Evolutionary conservation across 2,797 vertebrate genomes (phyloP).

Genomic region (Columba guinea): DNA sequence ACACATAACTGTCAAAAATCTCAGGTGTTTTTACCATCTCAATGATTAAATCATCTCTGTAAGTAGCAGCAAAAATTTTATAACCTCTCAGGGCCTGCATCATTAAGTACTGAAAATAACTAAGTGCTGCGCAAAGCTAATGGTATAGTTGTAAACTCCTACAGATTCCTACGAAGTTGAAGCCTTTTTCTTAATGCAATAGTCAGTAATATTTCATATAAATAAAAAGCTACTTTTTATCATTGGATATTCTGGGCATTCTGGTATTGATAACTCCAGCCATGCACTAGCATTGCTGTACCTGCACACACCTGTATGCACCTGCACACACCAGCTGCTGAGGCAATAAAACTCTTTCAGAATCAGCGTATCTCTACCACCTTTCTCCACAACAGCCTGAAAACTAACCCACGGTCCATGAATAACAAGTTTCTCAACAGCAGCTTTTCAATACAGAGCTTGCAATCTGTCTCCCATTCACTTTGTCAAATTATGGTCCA

Average conservation of each 20-base stretch:
- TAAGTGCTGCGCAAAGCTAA: slow-evolving; percentile 42
- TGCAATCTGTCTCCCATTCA: slow-evolving; percentile 55
- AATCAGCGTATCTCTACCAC: background rate
- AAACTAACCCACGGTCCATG: slow-evolving; percentile 8
- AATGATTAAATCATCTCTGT: slow-evolving; percentile 43
- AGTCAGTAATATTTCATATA: background rate
- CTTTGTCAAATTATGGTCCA: slow-evolving; percentile 56
- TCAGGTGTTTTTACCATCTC: slow-evolving; percentile 27
- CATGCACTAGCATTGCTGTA: background rate
- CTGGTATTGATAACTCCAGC: background rate
- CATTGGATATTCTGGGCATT: background rate
- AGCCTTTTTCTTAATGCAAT: background rate
- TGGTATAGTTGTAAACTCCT: slow-evolving; percentile 33
- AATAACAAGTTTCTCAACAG: slow-evolving; percentile 51
- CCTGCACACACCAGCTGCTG: background rate
- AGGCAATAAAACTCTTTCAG: background rate
- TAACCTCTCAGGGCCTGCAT: slow-evolving; percentile 41
- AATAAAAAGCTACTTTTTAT: background rate
- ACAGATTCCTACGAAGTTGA: background rate
- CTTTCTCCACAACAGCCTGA: background rate
- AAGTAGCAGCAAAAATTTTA: slow-evolving; percentile 58
- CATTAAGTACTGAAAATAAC: slow-evolving; percentile 64
- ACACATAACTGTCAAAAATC: slow-evolving; percentile 6
- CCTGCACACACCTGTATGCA: background rate
- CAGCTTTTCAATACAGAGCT: slow-evolving; percentile 44